Percentiles rank a stretch among this genome's conserved stretches.
Conservation (phyloP, 2,113 vertebrate species). For the Semnornis frantzii region DNA sequence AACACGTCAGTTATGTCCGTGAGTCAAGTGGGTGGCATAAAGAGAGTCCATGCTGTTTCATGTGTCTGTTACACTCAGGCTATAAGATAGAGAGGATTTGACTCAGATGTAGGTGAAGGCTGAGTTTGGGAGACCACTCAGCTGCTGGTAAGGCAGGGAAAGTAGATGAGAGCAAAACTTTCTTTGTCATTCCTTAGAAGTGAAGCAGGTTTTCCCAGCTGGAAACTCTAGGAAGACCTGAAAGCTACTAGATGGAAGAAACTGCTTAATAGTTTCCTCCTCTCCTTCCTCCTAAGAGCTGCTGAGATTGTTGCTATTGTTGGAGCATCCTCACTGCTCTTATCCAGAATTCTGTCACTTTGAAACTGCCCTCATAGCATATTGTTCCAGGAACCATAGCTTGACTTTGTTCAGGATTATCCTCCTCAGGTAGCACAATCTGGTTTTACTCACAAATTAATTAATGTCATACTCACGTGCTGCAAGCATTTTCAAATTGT, state of each 20-base stretch:
- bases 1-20: accelerated
- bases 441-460: background rate
- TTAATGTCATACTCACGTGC: background rate
- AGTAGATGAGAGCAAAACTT: background rate
- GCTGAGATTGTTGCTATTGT: background rate
- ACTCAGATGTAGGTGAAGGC: background rate
- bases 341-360: background rate
- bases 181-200: background rate
- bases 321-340: background rate
- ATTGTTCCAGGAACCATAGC: background rate
- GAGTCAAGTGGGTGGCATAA: background rate
- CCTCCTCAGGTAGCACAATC: background rate
- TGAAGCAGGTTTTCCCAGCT: background rate
- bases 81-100: background rate
- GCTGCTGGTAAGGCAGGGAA: background rate
- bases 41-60: background rate
- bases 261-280: background rate
- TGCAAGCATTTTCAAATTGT: background rate
- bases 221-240: background rate
- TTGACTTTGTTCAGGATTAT: background rate
- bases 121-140: background rate
- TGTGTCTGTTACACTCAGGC: accelerated
- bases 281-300: background rate
- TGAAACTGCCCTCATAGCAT: background rate
- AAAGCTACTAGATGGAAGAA: background rate